A percentile compares a stretch with the other conserved stretches of the same genome.
Conservation (phyloP, 92 coral and sea anemone genomes). For the Zoanthus gigantus region DNA sequence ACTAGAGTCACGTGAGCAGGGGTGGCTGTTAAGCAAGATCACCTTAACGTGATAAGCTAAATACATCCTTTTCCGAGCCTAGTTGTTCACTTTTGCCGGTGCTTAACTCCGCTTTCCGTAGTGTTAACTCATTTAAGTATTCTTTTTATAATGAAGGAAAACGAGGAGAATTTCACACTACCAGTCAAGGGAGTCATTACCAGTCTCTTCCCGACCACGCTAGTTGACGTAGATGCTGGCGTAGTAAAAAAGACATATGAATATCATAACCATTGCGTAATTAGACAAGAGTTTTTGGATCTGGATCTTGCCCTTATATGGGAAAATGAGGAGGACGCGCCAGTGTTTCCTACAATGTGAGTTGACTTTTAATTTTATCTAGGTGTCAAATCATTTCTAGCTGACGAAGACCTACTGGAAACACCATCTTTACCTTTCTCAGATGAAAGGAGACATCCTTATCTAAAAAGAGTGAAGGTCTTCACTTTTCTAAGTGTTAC, state of each 20-base stretch:
- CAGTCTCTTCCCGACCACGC: constrained; percentile 89
- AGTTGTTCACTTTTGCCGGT: too few species aligned
- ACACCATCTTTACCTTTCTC: too few species aligned
- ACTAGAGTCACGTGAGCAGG: too few species aligned
- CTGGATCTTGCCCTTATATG: constrained; percentile 84
- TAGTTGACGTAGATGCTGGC: constrained; percentile 84
- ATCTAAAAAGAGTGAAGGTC: too few species aligned
- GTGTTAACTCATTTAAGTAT: not conserved
- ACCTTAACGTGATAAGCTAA: too few species aligned
- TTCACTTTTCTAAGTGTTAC: too few species aligned
- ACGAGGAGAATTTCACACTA: constrained; percentile 69
- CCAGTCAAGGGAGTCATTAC: constrained; percentile 89
- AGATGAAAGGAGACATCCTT: too few species aligned
- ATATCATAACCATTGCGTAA: constrained; percentile 82
- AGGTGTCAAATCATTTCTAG: not conserved
- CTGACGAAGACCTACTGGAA: not conserved
- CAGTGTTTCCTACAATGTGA: constrained; percentile 77
- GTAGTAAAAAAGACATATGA: constrained; percentile 88
- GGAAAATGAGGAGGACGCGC: constrained; percentile 86
- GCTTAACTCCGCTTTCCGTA: too few species aligned
- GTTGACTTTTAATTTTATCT: not conserved
- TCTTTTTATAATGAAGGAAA: constrained; percentile 52
- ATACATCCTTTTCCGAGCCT: too few species aligned
- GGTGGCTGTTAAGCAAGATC: too few species aligned
- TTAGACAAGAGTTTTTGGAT: constrained; percentile 91